Conservation (phyloP, 2,888 invertebrate genomes). For the Chironomus tentans region DNA sequence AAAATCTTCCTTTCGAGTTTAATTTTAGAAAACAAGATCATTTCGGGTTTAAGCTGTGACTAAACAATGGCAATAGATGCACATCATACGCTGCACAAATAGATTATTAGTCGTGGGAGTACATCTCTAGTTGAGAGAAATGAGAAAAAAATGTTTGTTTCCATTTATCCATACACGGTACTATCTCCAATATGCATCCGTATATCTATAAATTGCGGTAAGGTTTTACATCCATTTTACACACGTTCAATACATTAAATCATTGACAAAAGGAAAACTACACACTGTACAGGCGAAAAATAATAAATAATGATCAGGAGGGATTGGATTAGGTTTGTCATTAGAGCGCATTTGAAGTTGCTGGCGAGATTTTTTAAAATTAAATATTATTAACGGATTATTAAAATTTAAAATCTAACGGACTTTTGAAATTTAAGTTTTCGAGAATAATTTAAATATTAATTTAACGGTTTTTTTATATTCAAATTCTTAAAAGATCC, state of each 20-base stretch:
- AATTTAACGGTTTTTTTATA: too few species aligned
- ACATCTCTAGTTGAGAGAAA: not conserved
- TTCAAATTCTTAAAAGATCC: too few species aligned
- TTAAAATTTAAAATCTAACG: too few species aligned
- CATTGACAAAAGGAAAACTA: slow-evolving; percentile 1
- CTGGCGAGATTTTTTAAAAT: too few species aligned
- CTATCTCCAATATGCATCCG: not conserved
- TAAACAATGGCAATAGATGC: not conserved
- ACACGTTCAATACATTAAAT: slow-evolving; percentile 20
- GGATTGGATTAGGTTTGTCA: too few species aligned
- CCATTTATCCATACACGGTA: slow-evolving; percentile 6
- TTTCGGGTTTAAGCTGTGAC: not conserved
- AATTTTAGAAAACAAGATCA: not conserved
- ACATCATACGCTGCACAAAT: not conserved
- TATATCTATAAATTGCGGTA: too few species aligned
- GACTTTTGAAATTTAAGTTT: too few species aligned
- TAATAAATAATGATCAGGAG: not conserved
- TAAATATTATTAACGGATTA: too few species aligned
- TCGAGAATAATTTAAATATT: too few species aligned
- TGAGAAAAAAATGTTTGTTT: not conserved
- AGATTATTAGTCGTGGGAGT: not conserved
- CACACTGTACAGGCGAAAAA: not conserved
- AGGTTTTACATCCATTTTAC: not conserved
- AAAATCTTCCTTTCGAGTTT: not conserved
- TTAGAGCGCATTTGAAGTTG: too few species aligned